Conservation (phyloP, 1,140 invertebrate species). For the Habropoda laboriosa region DNA sequence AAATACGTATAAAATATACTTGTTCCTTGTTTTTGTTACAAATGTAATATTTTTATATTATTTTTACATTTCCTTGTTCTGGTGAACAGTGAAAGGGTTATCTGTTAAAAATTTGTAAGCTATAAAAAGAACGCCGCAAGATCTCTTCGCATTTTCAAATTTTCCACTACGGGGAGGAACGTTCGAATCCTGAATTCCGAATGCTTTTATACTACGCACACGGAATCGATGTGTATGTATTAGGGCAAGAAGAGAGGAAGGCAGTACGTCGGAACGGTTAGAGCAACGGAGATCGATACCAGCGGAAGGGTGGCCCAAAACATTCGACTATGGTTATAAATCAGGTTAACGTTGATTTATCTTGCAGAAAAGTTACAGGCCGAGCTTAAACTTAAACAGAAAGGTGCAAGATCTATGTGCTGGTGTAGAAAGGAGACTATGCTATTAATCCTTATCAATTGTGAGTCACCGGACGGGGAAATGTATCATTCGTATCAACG, state of each 20-base stretch:
- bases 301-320: slow-evolving; percentile 28
- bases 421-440: slow-evolving; percentile 3
- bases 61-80: no score
- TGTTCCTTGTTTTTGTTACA: no score
- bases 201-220: neutral
- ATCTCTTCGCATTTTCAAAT: no score
- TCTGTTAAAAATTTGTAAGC: no score
- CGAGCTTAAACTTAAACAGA: slow-evolving; percentile 35
- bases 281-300: slow-evolving; percentile 23
- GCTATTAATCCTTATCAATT: slow-evolving; percentile 47
- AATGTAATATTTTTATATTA: no score
- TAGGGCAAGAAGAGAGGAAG: neutral
- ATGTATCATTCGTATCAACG: slow-evolving; percentile 8
- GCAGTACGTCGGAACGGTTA: neutral
- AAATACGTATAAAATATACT: no score
- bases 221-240: neutral
- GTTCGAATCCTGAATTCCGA: neutral
- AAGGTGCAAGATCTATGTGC: slow-evolving; percentile 19
- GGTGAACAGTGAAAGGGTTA: no score
- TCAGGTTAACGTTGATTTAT: slow-evolving; percentile 49
- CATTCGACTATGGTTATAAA: slow-evolving; percentile 42
- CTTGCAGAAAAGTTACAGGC: slow-evolving; percentile 44
- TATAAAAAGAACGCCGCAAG: no score
- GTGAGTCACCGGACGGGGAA: slow-evolving; percentile 2
- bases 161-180: no score